These are phyloP conservation scores for Ditylenchus dipsaci DNA, from an alignment of 1,140 invertebrate genomes.

Conservation along the genomic window DNA sequence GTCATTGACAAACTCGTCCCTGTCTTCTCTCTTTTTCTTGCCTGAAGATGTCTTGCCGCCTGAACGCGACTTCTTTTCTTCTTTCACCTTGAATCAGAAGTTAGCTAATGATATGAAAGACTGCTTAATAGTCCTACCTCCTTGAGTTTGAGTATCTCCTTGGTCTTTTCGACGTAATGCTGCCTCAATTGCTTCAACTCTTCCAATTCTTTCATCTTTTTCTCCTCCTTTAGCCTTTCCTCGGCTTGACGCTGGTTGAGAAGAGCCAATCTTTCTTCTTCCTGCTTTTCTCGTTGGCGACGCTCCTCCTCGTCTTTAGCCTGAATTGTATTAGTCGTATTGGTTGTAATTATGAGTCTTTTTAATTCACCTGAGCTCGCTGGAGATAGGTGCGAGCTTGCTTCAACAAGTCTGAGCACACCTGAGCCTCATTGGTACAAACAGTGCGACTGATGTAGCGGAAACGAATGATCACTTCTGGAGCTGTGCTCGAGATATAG, in stretches of 20 bases:
- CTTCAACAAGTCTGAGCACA: conserved; percentile 37
- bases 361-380: conserved; percentile 20
- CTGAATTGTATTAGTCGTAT: conserved; percentile 9
- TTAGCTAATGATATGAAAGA: background rate
- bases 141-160: conserved; percentile 22
- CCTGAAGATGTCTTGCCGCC: background rate
- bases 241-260: conserved; percentile 14
- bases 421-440: conserved; percentile 30
- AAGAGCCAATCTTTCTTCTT: conserved; percentile 21
- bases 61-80: conserved; percentile 20
- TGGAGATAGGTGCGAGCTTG: conserved; percentile 34
- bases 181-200: conserved; percentile 27
- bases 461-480: conserved; percentile 24
- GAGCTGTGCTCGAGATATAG: conserved; percentile 21
- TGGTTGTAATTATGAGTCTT: background rate
- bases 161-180: conserved; percentile 31
- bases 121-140: background rate
- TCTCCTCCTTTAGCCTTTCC: conserved; percentile 19
- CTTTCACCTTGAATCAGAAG: conserved; percentile 4
- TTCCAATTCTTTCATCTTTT: conserved; percentile 23
- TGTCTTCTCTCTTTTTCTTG: conserved; percentile 18
- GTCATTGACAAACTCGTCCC: conserved; percentile 39
- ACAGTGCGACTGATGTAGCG: conserved; percentile 38
- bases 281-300: conserved; percentile 27
- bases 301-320: conserved; percentile 33